phyloP scores from a whole-genome alignment of 2,888 invertebrate genomes.

The Pollenia angustigena region DNA sequence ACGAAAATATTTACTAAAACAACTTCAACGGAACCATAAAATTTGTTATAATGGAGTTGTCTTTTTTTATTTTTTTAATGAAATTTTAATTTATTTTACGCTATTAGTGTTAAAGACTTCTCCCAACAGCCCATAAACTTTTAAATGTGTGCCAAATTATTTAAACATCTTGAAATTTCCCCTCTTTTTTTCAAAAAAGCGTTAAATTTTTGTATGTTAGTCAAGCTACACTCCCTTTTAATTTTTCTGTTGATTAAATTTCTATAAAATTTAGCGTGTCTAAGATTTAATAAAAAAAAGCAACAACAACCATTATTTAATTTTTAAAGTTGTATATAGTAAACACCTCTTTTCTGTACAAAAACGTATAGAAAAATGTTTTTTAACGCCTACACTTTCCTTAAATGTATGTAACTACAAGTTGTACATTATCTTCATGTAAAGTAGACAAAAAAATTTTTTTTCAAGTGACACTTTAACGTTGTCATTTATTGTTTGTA shows the following conservation, averaged over 20 bases:
- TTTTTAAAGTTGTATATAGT: slow-evolving; percentile 26
- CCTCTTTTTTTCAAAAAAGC: neutral
- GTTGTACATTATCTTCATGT: slow-evolving; percentile 35
- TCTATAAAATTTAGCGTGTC: slow-evolving; percentile 22
- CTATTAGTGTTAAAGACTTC: neutral
- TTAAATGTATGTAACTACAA: slow-evolving; percentile 11
- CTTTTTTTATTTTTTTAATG: too few species aligned
- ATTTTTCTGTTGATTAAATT: neutral
- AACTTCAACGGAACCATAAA: too few species aligned
- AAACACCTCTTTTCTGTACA: slow-evolving; percentile 36
- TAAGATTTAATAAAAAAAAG: neutral
- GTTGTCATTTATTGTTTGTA: slow-evolving; percentile 30
- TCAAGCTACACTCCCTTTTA: slow-evolving; percentile 46
- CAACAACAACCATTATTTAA: slow-evolving; percentile 17
- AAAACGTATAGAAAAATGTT: slow-evolving; percentile 22
- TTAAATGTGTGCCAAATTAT: slow-evolving; percentile 12
- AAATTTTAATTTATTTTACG: too few species aligned
- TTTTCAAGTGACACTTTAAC: slow-evolving; percentile 54
- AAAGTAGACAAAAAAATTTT: slow-evolving; percentile 9
- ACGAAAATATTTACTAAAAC: too few species aligned
- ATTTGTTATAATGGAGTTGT: too few species aligned
- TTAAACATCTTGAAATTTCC: slow-evolving; percentile 27
- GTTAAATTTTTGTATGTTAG: slow-evolving; percentile 29
- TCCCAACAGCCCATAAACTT: neutral
- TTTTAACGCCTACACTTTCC: slow-evolving; percentile 59